phyloP scores from a whole-genome alignment of 2,888 invertebrate genomes.

The Agriopis leucophaearia region DNA sequence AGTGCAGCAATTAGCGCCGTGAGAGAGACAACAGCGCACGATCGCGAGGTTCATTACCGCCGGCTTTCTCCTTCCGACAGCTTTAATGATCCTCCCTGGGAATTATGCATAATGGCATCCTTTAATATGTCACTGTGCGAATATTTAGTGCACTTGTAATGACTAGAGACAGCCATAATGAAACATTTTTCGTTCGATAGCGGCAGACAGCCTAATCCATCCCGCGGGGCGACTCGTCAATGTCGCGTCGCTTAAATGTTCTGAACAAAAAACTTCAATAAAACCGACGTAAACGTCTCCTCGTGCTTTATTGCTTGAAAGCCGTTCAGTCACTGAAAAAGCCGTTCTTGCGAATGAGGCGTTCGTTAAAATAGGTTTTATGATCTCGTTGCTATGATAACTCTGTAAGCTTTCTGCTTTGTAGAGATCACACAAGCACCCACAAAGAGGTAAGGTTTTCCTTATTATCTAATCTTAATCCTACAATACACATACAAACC shows the following conservation, averaged over 20 bases:
- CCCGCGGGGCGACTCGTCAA: conserved; percentile 48
- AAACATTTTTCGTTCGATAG: conserved; percentile 33
- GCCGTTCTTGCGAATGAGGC: conserved; percentile 61
- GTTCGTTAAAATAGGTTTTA: conserved; percentile 68
- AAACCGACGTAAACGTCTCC: conserved; percentile 68
- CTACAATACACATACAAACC: conserved; percentile 2
- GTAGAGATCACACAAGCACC: conserved; percentile 11
- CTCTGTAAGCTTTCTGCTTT: conserved; percentile 36
- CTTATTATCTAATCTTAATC: conserved; percentile 9
- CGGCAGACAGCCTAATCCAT: conserved; percentile 55
- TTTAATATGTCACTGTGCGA: conserved; percentile 40
- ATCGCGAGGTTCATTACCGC: conserved; percentile 65
- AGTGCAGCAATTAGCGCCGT: conserved; percentile 67
- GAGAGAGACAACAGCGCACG: conserved; percentile 61
- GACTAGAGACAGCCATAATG: conserved; percentile 16
- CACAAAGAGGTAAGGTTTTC: conserved; percentile 1
- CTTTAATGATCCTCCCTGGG: conserved; percentile 62
- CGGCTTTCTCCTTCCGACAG: conserved; percentile 55
- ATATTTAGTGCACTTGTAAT: conserved; percentile 20
- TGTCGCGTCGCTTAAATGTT: conserved; percentile 69
- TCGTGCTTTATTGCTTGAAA: conserved; percentile 77
- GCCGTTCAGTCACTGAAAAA: conserved; percentile 66
- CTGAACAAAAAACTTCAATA: conserved; percentile 74
- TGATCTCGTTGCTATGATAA: conserved; percentile 51
- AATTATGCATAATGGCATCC: conserved; percentile 52